A percentile compares a stretch with the other conserved stretches of the same genome.
These are phyloP conservation scores for Micromesistius poutassou DNA, from an alignment of 2,797 vertebrate genomes.

Conservation along the genomic window DNA sequence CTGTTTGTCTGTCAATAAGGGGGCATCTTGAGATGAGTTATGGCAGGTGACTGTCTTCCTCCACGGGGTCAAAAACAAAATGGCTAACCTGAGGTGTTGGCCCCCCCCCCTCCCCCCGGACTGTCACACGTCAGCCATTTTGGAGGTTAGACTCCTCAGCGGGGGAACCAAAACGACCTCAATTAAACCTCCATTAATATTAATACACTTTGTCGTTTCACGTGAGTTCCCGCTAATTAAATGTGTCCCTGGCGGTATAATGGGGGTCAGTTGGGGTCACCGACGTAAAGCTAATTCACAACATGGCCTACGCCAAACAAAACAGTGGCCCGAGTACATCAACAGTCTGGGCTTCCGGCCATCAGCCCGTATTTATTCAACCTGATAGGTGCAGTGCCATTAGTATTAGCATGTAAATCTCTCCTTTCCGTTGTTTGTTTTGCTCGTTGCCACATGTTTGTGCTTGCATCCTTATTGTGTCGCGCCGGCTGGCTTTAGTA, in stretches of 20 bases:
- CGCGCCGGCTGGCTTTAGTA: no score
- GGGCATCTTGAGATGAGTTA: slow-evolving; percentile 71
- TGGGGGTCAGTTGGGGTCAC: slow-evolving; percentile 62
- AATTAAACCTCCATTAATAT: slow-evolving; percentile 76
- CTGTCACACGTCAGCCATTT: slow-evolving; percentile 69
- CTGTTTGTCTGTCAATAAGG: slow-evolving; percentile 64
- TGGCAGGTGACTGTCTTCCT: slow-evolving; percentile 66
- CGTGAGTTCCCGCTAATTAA: slow-evolving; percentile 72
- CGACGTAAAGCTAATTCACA: slow-evolving; percentile 60
- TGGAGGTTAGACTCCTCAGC: slow-evolving; percentile 67
- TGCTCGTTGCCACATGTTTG: no score
- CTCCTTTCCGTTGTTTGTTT: no score
- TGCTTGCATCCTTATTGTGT: no score
- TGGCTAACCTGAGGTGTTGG: slow-evolving; percentile 41
- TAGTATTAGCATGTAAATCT: background rate
- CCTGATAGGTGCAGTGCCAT: background rate
- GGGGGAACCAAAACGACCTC: slow-evolving; percentile 67
- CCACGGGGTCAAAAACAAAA: slow-evolving; percentile 60
- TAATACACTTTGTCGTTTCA: slow-evolving; percentile 73
- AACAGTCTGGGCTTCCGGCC: background rate
- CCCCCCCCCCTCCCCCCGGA: slow-evolving; percentile 45
- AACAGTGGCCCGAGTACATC: slow-evolving; percentile 28
- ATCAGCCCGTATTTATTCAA: background rate
- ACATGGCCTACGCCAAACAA: slow-evolving; percentile 49
- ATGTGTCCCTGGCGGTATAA: slow-evolving; percentile 68